Conservation (phyloP, 2,888 invertebrate species). For the Volucella zonaria region DNA sequence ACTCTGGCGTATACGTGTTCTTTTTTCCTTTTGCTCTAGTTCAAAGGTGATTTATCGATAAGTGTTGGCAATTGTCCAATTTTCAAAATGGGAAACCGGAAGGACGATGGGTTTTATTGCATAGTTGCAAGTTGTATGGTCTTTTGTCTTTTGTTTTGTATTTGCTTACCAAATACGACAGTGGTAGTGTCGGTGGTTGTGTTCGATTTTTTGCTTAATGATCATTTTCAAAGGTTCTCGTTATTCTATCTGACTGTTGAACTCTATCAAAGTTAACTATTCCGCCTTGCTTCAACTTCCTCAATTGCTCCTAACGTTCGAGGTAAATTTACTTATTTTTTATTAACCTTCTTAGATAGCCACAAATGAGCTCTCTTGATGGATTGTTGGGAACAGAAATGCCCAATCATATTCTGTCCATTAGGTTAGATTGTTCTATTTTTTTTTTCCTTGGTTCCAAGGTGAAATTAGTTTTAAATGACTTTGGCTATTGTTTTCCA, state of each 20-base stretch:
- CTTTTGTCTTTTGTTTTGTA: neutral
- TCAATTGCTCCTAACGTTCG: no score
- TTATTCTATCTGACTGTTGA: no score
- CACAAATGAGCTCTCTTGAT: neutral
- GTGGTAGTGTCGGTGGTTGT: neutral
- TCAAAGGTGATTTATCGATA: conserved; percentile 27
- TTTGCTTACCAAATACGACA: neutral
- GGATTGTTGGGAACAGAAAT: neutral
- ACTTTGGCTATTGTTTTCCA: neutral
- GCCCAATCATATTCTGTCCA: conserved; percentile 10
- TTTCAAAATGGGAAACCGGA: neutral
- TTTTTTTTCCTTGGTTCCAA: no score
- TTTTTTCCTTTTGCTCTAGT: conserved; percentile 6
- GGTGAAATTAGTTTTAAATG: neutral
- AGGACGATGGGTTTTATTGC: conserved; percentile 26
- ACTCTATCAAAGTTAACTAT: no score
- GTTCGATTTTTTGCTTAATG: no score
- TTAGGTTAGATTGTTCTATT: neutral
- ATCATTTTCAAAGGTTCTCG: no score
- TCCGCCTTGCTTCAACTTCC: no score
- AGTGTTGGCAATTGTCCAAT: conserved; percentile 48
- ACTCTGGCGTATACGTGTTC: conserved; percentile 57
- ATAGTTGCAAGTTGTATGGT: conserved; percentile 33
- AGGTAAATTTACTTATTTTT: no score
- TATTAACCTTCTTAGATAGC: no score